Evolutionary conservation across 1,140 invertebrate genomes (phyloP).

Genomic region (Batillaria attramentaria): DNA sequence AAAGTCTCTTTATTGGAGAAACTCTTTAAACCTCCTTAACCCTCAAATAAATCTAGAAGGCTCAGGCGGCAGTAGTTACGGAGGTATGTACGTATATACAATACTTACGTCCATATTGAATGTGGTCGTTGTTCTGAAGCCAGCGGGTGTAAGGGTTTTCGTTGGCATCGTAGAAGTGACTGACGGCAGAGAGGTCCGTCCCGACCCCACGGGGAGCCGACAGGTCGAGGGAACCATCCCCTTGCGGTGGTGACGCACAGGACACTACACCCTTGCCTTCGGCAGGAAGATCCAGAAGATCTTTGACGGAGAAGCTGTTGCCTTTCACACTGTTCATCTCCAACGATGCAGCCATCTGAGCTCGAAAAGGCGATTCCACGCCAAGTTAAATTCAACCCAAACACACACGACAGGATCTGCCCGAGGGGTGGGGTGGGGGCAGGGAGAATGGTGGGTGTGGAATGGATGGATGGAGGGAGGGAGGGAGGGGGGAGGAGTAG

Average conservation of each 20-base stretch:
- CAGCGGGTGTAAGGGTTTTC: slow-evolving; percentile 67
- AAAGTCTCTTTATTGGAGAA: no score
- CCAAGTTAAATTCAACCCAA: no score
- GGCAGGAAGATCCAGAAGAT: slow-evolving; percentile 63
- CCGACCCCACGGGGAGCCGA: slow-evolving; percentile 20
- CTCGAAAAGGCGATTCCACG: background rate
- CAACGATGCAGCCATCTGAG: slow-evolving; percentile 59
- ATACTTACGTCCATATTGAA: slow-evolving; percentile 44
- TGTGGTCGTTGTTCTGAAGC: slow-evolving; percentile 62
- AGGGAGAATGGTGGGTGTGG: no score
- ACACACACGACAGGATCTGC: background rate
- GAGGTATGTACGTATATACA: no score
- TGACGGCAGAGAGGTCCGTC: slow-evolving; percentile 10
- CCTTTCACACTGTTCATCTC: slow-evolving; percentile 58
- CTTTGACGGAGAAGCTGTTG: slow-evolving; percentile 66
- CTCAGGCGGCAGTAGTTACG: background rate
- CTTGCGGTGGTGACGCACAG: background rate
- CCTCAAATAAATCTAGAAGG: no score
- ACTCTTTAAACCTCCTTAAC: no score
- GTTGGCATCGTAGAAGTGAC: slow-evolving; percentile 53
- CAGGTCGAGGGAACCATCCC: slow-evolving; percentile 21
- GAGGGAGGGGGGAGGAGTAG: background rate
- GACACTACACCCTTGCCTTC: slow-evolving; percentile 28
- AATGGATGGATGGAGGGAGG: background rate
- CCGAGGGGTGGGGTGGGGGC: background rate